Evolutionary conservation across 2,113 vertebrate genomes (phyloP).

Genomic region (Tachuris rubrigastra): DNA sequence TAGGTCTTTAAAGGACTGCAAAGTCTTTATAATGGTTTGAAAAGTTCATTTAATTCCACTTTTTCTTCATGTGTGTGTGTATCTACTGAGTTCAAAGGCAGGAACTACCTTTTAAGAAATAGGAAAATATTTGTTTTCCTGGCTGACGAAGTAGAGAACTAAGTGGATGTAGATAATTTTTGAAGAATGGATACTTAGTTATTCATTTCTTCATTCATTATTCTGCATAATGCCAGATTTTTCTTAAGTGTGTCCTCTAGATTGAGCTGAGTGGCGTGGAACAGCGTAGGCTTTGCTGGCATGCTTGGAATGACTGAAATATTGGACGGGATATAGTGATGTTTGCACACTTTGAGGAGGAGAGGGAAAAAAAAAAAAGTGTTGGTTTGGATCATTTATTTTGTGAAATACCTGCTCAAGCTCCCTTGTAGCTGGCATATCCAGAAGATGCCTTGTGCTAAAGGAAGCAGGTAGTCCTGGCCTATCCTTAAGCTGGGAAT

Average conservation of each 20-base stretch:
- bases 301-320: background rate
- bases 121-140: slow-evolving; percentile 12
- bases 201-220: background rate
- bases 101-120: background rate
- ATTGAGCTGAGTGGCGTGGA: background rate
- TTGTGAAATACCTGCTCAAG: background rate
- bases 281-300: background rate
- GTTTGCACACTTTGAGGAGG: background rate
- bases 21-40: background rate
- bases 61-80: background rate
- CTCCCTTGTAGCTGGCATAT: background rate
- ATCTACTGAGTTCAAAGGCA: background rate
- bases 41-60: background rate
- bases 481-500: background rate
- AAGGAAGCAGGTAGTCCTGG: background rate
- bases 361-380: rapidly evolving
- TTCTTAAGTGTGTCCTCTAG: background rate
- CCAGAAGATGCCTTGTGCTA: background rate
- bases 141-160: background rate
- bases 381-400: background rate
- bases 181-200: background rate
- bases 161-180: background rate
- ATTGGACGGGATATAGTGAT: background rate
- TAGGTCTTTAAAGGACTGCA: background rate
- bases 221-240: background rate